These are phyloP conservation scores for Caenorhabditis virilis DNA, from an alignment of 2,888 invertebrate species.

Conservation along the genomic window DNA sequence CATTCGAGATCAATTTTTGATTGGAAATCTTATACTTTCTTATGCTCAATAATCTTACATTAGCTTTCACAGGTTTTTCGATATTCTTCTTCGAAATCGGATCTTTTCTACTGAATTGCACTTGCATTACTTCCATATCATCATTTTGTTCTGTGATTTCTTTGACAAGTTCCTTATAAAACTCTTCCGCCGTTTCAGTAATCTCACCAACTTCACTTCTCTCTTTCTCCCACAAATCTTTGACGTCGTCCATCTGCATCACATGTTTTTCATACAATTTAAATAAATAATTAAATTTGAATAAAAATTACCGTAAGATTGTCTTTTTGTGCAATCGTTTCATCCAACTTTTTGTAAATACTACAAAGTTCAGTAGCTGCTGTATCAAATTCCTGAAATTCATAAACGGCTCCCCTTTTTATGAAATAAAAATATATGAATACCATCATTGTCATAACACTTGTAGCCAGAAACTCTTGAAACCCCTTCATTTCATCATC, in stretches of 20 bases:
- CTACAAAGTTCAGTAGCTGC: not conserved
- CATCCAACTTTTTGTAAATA: not conserved
- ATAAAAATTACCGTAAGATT: no score
- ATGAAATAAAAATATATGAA: no score
- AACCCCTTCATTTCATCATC: no score
- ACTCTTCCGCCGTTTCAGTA: not conserved
- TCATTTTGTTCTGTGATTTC: no score
- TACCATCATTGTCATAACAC: no score
- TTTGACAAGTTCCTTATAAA: not conserved
- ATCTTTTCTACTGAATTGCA: conserved; percentile 41
- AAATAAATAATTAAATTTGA: no score
- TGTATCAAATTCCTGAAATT: not conserved
- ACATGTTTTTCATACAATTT: no score
- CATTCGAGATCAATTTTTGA: no score
- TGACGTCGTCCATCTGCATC: not conserved
- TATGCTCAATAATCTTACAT: conserved; percentile 10
- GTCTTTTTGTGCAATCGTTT: not conserved
- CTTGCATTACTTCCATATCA: conserved; percentile 25
- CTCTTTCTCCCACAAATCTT: not conserved
- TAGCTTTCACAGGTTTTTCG: conserved; percentile 42
- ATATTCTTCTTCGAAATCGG: conserved; percentile 51
- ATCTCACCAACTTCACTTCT: not conserved
- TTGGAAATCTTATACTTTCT: conserved; percentile 1
- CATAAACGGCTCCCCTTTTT: no score
- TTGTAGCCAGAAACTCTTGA: no score